phyloP scores from a whole-genome alignment of 2,797 vertebrate species.

The Nyctibius grandis region DNA sequence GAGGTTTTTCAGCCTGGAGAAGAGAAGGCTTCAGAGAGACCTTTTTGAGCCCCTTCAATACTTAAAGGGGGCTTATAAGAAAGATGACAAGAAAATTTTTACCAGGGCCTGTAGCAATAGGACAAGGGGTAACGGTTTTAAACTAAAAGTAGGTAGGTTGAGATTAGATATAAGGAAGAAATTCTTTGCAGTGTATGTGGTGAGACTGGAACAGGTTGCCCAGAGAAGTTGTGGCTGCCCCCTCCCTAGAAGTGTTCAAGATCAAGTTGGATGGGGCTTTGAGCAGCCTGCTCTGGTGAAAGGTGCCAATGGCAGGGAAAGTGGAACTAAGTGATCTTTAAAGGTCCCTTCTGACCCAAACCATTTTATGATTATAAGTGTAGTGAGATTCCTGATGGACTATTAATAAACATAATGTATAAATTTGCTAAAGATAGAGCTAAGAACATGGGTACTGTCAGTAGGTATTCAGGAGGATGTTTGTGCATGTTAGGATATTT shows the following conservation, averaged over 20 bases:
- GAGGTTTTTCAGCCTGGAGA: not conserved
- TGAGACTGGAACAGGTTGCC: no score
- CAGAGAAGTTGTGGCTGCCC: not conserved
- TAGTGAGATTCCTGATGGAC: not conserved
- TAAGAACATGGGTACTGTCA: not conserved
- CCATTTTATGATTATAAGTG: not conserved
- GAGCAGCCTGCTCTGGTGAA: not conserved
- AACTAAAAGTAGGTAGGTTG: not conserved
- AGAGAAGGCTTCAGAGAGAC: not conserved
- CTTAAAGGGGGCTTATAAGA: not conserved
- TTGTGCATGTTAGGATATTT: not conserved
- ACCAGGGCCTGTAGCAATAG: not conserved
- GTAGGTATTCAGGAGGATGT: not conserved
- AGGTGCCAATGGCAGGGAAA: not conserved
- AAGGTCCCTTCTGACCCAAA: not conserved
- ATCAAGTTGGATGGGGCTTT: not conserved
- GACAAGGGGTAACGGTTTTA: not conserved
- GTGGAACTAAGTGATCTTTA: not conserved
- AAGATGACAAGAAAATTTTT: not conserved
- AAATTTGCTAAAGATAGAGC: not conserved
- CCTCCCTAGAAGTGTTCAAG: not conserved
- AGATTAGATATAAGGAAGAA: no score
- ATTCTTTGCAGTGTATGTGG: no score
- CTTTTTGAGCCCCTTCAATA: not conserved
- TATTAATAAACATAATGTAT: not conserved